Percentiles rank a stretch among this genome's conserved stretches.
These are phyloP conservation scores for Podargus strigoides DNA, from an alignment of 2,797 vertebrate species.

Conservation along the genomic window DNA sequence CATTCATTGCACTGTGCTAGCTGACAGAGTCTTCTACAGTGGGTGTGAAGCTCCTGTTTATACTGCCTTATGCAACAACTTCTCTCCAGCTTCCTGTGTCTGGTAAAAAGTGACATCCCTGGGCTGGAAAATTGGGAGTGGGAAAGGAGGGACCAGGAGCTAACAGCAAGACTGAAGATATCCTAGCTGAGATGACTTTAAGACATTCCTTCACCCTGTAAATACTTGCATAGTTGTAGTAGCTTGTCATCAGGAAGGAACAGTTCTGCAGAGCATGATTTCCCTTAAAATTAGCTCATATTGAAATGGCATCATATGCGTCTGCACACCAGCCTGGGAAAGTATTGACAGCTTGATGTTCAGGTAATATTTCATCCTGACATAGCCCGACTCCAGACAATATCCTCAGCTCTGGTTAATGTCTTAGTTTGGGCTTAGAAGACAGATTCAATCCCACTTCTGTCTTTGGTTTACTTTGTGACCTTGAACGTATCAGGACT, in stretches of 20 bases:
- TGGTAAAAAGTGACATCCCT: background rate
- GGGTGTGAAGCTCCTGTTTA: background rate
- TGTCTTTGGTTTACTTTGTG: too few relatives aligned
- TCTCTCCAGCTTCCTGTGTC: background rate
- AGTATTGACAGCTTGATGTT: background rate
- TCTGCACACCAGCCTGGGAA: background rate
- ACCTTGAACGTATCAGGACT: too few relatives aligned
- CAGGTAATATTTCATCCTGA: background rate
- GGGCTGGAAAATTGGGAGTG: background rate
- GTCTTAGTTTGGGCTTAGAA: too few relatives aligned
- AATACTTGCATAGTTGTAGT: background rate
- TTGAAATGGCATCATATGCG: accelerated
- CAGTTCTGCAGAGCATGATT: background rate
- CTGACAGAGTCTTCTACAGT: background rate
- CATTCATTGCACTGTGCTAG: background rate
- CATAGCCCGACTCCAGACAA: background rate
- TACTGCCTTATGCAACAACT: background rate
- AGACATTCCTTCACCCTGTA: background rate
- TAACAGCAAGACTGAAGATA: background rate
- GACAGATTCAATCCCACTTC: too few relatives aligned
- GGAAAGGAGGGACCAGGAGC: background rate
- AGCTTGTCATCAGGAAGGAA: background rate
- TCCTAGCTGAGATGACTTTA: background rate
- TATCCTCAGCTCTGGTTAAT: too few relatives aligned
- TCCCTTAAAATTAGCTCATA: background rate